Conservation (phyloP, 2,113 vertebrate genomes). For the Setophaga kirtlandii region DNA sequence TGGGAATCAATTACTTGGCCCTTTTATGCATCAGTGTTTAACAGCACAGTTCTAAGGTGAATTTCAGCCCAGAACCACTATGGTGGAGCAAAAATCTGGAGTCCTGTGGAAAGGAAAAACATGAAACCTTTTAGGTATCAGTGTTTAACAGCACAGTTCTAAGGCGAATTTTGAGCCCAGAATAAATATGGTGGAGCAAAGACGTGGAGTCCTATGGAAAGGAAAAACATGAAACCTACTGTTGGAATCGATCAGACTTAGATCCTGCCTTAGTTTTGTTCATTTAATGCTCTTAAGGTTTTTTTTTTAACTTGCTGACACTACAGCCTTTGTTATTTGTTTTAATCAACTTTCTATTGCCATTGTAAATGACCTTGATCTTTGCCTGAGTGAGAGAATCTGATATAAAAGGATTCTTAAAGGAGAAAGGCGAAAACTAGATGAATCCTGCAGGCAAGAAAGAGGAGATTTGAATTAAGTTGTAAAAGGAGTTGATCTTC, state of each 20-base stretch:
- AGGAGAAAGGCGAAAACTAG: background rate
- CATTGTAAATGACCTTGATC: constrained; percentile 22
- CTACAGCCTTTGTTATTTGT: background rate
- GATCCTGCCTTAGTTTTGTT: background rate
- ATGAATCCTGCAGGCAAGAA: constrained; percentile 16
- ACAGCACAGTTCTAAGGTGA: background rate
- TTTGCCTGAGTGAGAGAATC: background rate
- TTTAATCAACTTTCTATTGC: constrained; percentile 18
- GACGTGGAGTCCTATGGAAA: background rate
- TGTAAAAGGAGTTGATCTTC: background rate
- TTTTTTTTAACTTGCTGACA: background rate
- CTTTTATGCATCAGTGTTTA: background rate
- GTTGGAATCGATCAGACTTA: background rate
- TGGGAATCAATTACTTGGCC: background rate
- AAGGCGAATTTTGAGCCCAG: background rate
- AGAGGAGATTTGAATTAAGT: constrained; percentile 6
- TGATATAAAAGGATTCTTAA: background rate
- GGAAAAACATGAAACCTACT: background rate
- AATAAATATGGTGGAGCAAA: background rate
- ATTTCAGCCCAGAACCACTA: background rate
- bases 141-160: background rate
- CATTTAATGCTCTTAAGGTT: background rate
- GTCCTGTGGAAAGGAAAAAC: background rate
- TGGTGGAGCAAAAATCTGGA: background rate
- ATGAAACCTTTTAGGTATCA: background rate